A percentile compares a stretch with the other conserved stretches of the same genome.
phyloP scores from a whole-genome alignment of 1,140 invertebrate species.

The Sycophaga agraensis region DNA sequence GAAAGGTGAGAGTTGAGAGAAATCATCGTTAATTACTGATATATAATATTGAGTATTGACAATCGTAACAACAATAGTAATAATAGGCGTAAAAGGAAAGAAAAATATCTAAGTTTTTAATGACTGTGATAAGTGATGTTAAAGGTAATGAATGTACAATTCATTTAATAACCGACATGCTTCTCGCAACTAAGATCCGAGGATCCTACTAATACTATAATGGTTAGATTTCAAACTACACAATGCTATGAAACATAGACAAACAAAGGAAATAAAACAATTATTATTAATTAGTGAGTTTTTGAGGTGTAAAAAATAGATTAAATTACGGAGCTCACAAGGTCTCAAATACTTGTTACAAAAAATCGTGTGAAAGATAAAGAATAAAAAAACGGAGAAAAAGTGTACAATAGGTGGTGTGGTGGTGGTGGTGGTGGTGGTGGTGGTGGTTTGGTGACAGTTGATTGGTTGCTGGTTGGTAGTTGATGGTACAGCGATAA shows the following conservation, averaged over 20 bases:
- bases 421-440: no score
- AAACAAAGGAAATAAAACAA: constrained; percentile 31
- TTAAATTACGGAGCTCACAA: constrained; percentile 18
- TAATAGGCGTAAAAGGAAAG: constrained; percentile 21
- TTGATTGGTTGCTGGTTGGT: no score
- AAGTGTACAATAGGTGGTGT: not conserved
- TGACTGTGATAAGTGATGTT: constrained; percentile 29
- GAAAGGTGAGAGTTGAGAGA: constrained; percentile 28
- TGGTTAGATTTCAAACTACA: constrained; percentile 33
- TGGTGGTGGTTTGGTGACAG: no score
- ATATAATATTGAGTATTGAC: constrained; percentile 28
- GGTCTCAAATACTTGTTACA: constrained; percentile 21
- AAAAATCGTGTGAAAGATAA: constrained; percentile 18
- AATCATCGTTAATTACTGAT: constrained; percentile 18
- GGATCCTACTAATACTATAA: constrained; percentile 33
- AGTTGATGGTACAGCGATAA: not conserved
- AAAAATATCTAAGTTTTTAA: constrained; percentile 17
- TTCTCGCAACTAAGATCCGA: constrained; percentile 32
- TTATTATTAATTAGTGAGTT: constrained; percentile 30
- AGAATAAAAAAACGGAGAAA: constrained; percentile 6
- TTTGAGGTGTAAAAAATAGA: constrained; percentile 24
- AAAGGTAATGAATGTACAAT: constrained; percentile 29
- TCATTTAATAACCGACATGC: constrained; percentile 33
- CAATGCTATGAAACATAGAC: constrained; percentile 33
- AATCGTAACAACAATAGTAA: constrained; percentile 27